Evolutionary conservation across 2,797 vertebrate species (phyloP), one percentile per base, ranked within the genome.

Genomic region (Myotis findleyi): DNA sequence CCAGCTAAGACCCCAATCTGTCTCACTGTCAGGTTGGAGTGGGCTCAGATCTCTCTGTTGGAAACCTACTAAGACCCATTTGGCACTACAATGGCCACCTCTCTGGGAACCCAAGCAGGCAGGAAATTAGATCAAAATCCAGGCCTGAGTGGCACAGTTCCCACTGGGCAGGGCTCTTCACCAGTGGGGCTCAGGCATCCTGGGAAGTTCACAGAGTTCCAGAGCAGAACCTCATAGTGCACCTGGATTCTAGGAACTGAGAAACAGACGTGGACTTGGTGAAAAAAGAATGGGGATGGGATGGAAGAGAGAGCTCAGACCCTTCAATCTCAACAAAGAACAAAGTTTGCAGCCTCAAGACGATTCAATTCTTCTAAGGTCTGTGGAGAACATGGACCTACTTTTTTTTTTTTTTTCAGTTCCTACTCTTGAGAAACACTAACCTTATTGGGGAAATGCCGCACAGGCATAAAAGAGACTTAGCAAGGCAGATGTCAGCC

Each of bases 11-110:
- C 51, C 55, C 71, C 79, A 82, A 25, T 94, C 83, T 89, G 75
- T 38, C 87, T 89, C 41, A 38, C 72, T 83, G 55, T 87, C 75
- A 5, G 36, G 66, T 66, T 71, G 73, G 6, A 69, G 57, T 41
- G 53, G 14, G 47, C 84, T 87, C 71, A 30, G 44, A 72, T 41
- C 69, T 86, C 59, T 91, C 62, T 25, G 41, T 16, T 85, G 36
- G 89, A 81, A 92, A 95, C 14, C 87, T 59, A 90, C 72, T 66
- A 71, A 89, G 20, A 86, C 38, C 49, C 44, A 44, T 57, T 69
- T 88, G 91, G 18, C 80, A 79, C 47, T 55, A 36, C 23, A 73
- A 8, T 69, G 38, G 55, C 76, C 41, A 51, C 33, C 36, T 83
- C 75, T 77, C 55, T 69, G 66, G 27, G 47, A 95, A 59, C 17